Evolutionary conservation across 2,113 vertebrate genomes (phyloP).

Genomic region (Cacatua alba): DNA sequence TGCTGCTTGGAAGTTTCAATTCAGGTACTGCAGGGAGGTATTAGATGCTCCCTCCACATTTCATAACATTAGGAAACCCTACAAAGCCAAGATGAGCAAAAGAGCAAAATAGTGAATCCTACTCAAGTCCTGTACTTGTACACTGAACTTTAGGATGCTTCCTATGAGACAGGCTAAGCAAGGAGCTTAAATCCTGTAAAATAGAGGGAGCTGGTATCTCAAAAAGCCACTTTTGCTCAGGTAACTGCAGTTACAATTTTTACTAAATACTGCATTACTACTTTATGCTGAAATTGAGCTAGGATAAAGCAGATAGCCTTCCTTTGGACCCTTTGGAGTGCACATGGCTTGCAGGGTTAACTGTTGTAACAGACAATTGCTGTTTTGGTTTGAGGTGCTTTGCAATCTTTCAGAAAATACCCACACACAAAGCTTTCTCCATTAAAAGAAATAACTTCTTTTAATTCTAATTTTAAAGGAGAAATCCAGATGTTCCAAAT

Average conservation of each 20-base stretch:
- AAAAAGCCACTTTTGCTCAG: not conserved
- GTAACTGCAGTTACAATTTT: not conserved
- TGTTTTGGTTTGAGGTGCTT: not conserved
- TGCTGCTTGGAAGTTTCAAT: not conserved
- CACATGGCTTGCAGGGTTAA: not conserved
- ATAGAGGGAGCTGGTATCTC: not conserved
- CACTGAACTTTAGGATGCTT: not conserved
- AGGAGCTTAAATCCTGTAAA: not conserved
- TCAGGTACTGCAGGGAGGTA: not conserved
- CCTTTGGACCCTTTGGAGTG: not conserved
- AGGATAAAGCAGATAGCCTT: not conserved
- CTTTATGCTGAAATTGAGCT: not conserved
- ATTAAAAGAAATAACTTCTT: not conserved
- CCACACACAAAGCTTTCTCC: not conserved
- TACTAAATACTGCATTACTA: not conserved
- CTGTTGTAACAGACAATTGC: not conserved
- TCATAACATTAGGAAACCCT: not conserved
- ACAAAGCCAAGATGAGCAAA: not conserved
- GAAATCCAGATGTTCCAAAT: not conserved
- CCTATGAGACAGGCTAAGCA: not conserved
- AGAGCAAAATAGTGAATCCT: not conserved
- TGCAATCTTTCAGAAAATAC: not conserved
- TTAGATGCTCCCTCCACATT: not conserved
- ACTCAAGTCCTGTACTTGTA: not conserved
- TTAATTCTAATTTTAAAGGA: not conserved